A percentile compares a stretch with the other conserved stretches of the same genome.
Evolutionary conservation across 1,140 invertebrate species (phyloP).

Genomic region (Ganaspis sp.): DNA sequence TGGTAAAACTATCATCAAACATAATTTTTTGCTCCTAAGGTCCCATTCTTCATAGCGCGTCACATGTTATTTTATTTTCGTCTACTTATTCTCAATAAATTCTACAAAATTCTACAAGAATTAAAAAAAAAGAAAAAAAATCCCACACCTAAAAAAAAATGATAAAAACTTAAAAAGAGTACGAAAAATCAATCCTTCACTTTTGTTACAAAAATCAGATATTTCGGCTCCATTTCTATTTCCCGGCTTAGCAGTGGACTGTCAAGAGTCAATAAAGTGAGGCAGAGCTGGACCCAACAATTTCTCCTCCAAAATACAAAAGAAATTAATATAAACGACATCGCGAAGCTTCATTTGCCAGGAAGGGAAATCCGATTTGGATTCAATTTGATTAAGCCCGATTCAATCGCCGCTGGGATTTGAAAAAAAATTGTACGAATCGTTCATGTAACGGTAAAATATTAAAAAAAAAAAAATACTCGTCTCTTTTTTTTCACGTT

Average conservation of each 20-base stretch:
- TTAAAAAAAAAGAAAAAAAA: no score
- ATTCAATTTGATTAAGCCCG: conserved; percentile 43
- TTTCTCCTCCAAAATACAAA: conserved; percentile 37
- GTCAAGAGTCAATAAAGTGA: background rate
- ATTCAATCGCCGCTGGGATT: conserved; percentile 34
- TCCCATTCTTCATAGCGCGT: no score
- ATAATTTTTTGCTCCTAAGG: no score
- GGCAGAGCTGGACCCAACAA: background rate
- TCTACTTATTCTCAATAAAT: no score
- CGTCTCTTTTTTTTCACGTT: background rate
- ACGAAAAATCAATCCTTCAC: no score
- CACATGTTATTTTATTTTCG: no score
- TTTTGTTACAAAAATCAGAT: no score
- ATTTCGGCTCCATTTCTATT: no score
- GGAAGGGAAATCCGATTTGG: conserved; percentile 36
- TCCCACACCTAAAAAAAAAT: no score
- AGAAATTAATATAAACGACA: conserved; percentile 45
- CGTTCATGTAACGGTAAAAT: background rate
- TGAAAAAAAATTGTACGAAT: background rate
- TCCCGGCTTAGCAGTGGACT: background rate
- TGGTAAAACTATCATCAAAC: no score
- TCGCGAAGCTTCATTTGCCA: conserved; percentile 35
- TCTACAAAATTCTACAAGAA: no score
- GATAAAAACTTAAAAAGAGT: no score
- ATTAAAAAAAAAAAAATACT: background rate